Conservation (phyloP, 2,888 invertebrate genomes). For the Brachypterus glaber region DNA sequence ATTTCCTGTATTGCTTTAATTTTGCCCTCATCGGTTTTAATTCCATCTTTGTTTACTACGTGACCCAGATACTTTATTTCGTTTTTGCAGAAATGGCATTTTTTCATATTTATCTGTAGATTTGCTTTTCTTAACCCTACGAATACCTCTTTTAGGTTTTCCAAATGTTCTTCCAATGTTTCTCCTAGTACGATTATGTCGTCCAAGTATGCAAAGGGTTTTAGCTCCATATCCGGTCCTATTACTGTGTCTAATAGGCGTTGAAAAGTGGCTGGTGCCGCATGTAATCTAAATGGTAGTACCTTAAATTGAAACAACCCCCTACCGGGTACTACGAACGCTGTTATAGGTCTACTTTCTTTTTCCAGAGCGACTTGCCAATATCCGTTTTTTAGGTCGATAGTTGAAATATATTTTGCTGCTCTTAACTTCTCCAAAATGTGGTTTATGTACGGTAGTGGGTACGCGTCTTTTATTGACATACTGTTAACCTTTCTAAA, state of each 20-base stretch:
- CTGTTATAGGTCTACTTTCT: slow-evolving; percentile 22
- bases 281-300: slow-evolving; percentile 29
- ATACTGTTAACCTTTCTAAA: too few species aligned
- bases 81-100: too few species aligned
- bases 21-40: too few species aligned
- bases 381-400: too few species aligned
- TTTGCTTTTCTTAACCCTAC: slow-evolving; percentile 9
- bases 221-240: slow-evolving; percentile 24
- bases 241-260: slow-evolving; percentile 25
- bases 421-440: too few species aligned
- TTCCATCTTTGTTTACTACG: too few species aligned
- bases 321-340: slow-evolving; percentile 25
- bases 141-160: slow-evolving; percentile 11
- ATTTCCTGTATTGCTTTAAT: too few species aligned
- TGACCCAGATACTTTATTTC: too few species aligned
- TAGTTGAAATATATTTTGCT: too few species aligned
- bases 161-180: slow-evolving; percentile 16
- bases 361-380: slow-evolving; percentile 21
- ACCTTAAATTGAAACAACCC: slow-evolving; percentile 27
- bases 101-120: slow-evolving; percentile 11
- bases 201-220: slow-evolving; percentile 22
- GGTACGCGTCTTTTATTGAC: too few species aligned
- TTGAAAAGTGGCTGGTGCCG: slow-evolving; percentile 27
- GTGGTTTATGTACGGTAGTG: too few species aligned
- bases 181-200: slow-evolving; percentile 22